These are phyloP conservation scores for Drosophila birchii DNA, from an alignment of 2,888 invertebrate genomes.

Conservation along the genomic window DNA sequence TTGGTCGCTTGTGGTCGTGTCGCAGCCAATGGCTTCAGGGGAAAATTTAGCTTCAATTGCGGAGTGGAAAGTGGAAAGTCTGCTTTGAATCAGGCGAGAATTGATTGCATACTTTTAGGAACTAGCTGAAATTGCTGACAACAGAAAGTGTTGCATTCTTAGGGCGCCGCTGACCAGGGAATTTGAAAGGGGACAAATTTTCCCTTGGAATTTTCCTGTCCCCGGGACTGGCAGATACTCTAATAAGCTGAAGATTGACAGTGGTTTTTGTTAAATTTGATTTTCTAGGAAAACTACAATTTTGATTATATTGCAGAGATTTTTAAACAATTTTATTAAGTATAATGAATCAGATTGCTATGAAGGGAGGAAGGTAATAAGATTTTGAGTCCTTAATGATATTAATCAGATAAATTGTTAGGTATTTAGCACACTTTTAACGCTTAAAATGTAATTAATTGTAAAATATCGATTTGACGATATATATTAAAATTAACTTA, in stretches of 20 bases:
- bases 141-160: conserved; percentile 28
- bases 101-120: conserved; percentile 57
- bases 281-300: not conserved
- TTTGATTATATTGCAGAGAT: not conserved
- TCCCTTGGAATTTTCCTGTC: too few relatives aligned
- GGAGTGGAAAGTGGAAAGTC: conserved; percentile 5
- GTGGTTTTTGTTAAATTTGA: not conserved
- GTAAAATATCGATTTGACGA: too few relatives aligned
- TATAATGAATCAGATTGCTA: not conserved
- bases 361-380: not conserved
- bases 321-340: not conserved
- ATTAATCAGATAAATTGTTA: too few relatives aligned
- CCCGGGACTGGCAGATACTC: not conserved
- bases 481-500: not conserved
- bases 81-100: conserved; percentile 12
- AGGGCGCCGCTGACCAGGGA: not conserved
- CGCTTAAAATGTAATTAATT: too few relatives aligned
- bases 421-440: too few relatives aligned
- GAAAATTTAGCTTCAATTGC: conserved; percentile 18
- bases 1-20: conserved; percentile 30
- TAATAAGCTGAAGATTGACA: not conserved
- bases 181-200: not conserved
- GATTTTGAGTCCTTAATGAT: too few relatives aligned
- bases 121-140: conserved; percentile 3
- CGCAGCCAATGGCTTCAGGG: conserved; percentile 18